Evolutionary conservation across 2,888 invertebrate genomes (phyloP).

Genomic region (Drosophila neonasuta): DNA sequence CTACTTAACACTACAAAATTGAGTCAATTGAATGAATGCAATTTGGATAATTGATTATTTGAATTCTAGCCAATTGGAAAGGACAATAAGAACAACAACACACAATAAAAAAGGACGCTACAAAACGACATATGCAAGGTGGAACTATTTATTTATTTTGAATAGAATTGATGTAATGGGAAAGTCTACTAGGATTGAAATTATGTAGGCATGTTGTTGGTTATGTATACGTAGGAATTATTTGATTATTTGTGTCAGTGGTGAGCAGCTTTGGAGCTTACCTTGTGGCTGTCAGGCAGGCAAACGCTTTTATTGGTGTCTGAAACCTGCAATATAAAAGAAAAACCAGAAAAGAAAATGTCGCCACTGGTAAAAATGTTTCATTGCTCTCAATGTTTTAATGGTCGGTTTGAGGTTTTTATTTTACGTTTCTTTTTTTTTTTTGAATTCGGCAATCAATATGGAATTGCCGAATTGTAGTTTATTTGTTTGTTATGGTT

Average conservation of each 20-base stretch:
- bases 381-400: conserved; percentile 54
- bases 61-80: conserved; percentile 16
- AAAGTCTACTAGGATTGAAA: conserved; percentile 14
- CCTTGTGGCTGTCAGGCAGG: conserved; percentile 82
- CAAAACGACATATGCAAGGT: conserved; percentile 13
- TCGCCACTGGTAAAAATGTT: conserved; percentile 74
- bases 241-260: conserved; percentile 49
- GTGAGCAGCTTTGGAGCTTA: conserved; percentile 75
- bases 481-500: conserved; percentile 42
- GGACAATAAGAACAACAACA: conserved; percentile 1
- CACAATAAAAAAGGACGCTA: conserved; percentile 17
- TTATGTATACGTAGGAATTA: conserved; percentile 30
- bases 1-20: conserved; percentile 12
- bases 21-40: neutral
- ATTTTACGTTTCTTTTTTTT: conserved; percentile 19
- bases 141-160: conserved; percentile 11
- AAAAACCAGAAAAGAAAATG: conserved; percentile 79
- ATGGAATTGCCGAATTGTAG: conserved; percentile 36
- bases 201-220: conserved; percentile 22
- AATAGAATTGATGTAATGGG: neutral
- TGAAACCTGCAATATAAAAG: conserved; percentile 82
- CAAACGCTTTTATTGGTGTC: conserved; percentile 82
- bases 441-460: conserved; percentile 33
- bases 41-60: neutral
- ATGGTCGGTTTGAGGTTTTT: conserved; percentile 32